phyloP scores from a whole-genome alignment of 2,888 invertebrate species.

The Phasia obesa region DNA sequence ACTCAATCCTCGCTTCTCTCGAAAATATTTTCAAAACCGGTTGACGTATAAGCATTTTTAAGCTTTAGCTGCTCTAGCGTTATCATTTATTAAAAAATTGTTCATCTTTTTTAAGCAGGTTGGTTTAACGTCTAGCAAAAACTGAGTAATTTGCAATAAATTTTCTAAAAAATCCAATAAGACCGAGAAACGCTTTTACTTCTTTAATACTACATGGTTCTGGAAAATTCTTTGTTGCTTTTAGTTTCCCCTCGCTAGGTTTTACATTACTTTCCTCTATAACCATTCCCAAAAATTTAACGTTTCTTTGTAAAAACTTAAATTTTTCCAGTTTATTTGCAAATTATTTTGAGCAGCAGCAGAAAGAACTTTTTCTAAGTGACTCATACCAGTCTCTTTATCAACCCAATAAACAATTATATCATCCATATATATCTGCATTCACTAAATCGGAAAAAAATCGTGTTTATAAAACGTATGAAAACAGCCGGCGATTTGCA shows the following conservation, averaged over 20 bases:
- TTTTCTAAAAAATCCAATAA: constrained; percentile 63
- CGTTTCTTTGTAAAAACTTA: constrained; percentile 60
- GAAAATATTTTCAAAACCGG: constrained; percentile 59
- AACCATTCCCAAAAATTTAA: constrained; percentile 62
- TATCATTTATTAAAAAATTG: constrained; percentile 32
- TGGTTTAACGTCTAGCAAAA: constrained; percentile 55
- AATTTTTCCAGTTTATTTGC: constrained; percentile 69
- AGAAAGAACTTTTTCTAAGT: constrained; percentile 54
- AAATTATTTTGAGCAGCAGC: constrained; percentile 58
- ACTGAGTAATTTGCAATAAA: constrained; percentile 57
- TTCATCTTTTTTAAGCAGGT: constrained; percentile 39
- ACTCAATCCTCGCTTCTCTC: constrained; percentile 53
- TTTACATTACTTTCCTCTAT: constrained; percentile 54
- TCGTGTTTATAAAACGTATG: constrained; percentile 54
- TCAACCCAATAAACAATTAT: constrained; percentile 62
- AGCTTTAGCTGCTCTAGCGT: constrained; percentile 44
- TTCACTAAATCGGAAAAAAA: constrained; percentile 59
- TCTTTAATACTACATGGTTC: constrained; percentile 52
- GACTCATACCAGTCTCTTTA: constrained; percentile 53
- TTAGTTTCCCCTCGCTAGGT: constrained; percentile 56
- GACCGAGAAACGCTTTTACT: constrained; percentile 55
- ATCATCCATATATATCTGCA: constrained; percentile 61
- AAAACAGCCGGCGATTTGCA: constrained; percentile 61
- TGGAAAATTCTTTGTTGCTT: constrained; percentile 48
- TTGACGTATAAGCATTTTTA: constrained; percentile 48